These are phyloP conservation scores for Crocodylus rhombifer DNA, from an alignment of 2,797 vertebrate species.

Conservation along the genomic window DNA sequence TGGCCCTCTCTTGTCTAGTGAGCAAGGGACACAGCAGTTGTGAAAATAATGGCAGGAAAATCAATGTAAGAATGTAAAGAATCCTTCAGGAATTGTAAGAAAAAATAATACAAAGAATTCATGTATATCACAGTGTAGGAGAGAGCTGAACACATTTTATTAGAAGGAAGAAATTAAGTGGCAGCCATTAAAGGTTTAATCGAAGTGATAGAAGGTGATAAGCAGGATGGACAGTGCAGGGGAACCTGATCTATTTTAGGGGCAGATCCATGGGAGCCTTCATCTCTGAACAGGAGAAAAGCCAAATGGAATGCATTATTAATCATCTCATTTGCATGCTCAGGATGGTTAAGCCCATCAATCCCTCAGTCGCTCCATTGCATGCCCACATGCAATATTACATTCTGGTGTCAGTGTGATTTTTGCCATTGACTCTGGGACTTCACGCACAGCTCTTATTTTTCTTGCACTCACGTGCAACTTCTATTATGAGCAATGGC, in stretches of 20 bases:
- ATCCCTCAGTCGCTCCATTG: neutral
- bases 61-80: neutral
- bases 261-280: neutral
- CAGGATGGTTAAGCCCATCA: neutral
- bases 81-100: too few relatives aligned
- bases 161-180: neutral
- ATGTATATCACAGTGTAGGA: neutral
- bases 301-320: neutral
- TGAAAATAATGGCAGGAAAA: neutral
- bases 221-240: neutral
- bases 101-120: neutral
- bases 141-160: neutral
- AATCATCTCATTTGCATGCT: neutral
- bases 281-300: neutral
- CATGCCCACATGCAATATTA: neutral
- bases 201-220: neutral
- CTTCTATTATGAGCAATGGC: neutral
- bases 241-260: neutral
- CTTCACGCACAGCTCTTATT: neutral
- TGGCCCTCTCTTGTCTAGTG: neutral
- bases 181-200: too few relatives aligned
- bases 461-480: neutral
- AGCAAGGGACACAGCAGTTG: neutral
- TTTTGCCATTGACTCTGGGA: neutral
- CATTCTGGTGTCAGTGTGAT: neutral